These are phyloP conservation scores for Ctenosaura bakeri DNA, from an alignment of 2,797 vertebrate species.

Conservation along the genomic window DNA sequence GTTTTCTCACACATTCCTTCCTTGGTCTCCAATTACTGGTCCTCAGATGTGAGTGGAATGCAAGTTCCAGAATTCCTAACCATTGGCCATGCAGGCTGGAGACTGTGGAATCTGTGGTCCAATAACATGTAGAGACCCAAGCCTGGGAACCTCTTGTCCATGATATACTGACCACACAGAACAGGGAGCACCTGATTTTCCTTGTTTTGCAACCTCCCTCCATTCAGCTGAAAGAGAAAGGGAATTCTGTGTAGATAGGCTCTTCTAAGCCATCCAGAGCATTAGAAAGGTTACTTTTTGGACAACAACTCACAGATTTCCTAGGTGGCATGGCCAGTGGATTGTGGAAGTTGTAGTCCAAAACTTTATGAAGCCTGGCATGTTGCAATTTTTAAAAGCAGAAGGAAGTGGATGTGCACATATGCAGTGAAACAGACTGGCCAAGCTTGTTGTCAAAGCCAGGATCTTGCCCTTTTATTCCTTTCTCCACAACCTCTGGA, in stretches of 20 bases:
- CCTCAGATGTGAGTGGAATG: background rate
- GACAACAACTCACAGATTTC: no score
- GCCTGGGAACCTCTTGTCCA: background rate
- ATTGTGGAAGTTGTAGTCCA: no score
- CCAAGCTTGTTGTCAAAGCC: background rate
- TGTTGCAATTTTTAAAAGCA: background rate
- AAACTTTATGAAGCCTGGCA: no score
- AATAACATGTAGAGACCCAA: background rate
- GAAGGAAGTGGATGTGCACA: background rate
- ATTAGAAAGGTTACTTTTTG: no score
- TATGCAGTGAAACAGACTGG: background rate
- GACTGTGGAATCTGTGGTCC: background rate
- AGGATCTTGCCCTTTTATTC: background rate
- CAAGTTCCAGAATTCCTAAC: background rate
- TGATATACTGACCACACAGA: background rate
- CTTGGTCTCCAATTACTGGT: background rate
- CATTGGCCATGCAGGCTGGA: background rate
- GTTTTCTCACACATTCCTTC: background rate
- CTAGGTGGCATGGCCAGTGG: no score
- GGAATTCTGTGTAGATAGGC: background rate
- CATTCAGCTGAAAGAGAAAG: background rate
- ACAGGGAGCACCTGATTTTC: background rate
- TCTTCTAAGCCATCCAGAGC: background rate
- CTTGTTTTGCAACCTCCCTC: background rate
- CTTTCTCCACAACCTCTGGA: background rate